Base-by-base conservation (phyloP, 2,797 vertebrate genomes). In the Synanceia verrucosa region DNA sequence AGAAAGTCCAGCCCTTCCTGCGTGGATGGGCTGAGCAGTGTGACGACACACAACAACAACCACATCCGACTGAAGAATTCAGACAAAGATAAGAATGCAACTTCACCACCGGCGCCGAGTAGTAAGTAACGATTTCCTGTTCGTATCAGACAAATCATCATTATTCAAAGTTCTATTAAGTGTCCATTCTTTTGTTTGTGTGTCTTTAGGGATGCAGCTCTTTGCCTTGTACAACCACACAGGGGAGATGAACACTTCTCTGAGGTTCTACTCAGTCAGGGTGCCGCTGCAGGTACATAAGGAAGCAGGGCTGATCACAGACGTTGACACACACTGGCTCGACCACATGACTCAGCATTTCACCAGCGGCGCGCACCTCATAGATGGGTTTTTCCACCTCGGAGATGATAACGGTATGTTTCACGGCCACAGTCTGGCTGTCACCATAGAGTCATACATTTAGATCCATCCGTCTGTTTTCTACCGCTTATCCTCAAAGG, bases 321-420 rank as follows among this genome's bases (percentile, higher is more conserved):
- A 94, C 0, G 70, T 99, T 8, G 95, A 98, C 21, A 95, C 97
- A 52, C 94, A 96, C 84, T 99, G 97, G 97, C 93, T 99, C 47
- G 97, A 99, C 85, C 95, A 99, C 92, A 97, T 98, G 97, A 98
- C 96, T 3, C 96, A 98, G 88, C 97, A 99, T 90, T 99, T 99
- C 90, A 95, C 93, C 87, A 96, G 93, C 50, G 97, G 97, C 3
- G 96, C 97, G 5, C 91, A 91, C 9, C 91, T 99, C 78, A 92
- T 97, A 14, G 97, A 98, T 1, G 96, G 96, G 0, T 94, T 97
- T 87, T 97, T 97, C 93, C 93, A 95, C 84, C 94, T 97, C 2
- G 89, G 92, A 70, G 92, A 94, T 28, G 90, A 93, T 69, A 93
- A 92, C 4, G 95, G 97, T 98, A 70, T 11, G 79, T 46, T 51